These are phyloP conservation scores for Drosophila atroscutellata DNA, from an alignment of 2,888 invertebrate genomes.

Conservation along the genomic window DNA sequence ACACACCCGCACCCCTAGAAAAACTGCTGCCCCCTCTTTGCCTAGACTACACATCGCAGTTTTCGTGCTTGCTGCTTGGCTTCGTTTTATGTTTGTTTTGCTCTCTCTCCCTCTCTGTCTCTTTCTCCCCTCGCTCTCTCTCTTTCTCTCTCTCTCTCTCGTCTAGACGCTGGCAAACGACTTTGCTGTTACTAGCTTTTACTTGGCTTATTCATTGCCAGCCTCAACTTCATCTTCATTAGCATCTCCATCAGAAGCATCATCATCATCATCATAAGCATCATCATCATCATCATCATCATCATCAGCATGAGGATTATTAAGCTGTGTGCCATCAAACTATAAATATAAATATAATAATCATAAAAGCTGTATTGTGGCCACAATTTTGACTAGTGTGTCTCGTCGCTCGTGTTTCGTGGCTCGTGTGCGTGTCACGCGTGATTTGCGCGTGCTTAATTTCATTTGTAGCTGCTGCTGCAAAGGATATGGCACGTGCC, in stretches of 20 bases:
- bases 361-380: slow-evolving; percentile 38
- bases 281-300: slow-evolving; percentile 3
- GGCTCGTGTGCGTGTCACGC: slow-evolving; percentile 56
- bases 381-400: slow-evolving; percentile 21
- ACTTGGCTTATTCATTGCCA: slow-evolving; percentile 69
- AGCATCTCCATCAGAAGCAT: slow-evolving; percentile 4
- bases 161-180: slow-evolving; percentile 47
- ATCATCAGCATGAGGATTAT: slow-evolving; percentile 5
- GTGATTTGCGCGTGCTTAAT: slow-evolving; percentile 68
- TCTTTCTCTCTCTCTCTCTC: not conserved
- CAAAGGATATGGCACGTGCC: slow-evolving; percentile 34
- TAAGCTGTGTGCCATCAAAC: slow-evolving; percentile 54
- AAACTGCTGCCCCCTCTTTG: not conserved
- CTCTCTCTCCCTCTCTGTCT: not conserved
- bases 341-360: slow-evolving; percentile 62
- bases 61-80: slow-evolving; percentile 26
- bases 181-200: slow-evolving; percentile 5
- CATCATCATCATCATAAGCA: slow-evolving; percentile 15
- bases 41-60: not conserved
- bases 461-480: slow-evolving; percentile 56
- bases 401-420: slow-evolving; percentile 15
- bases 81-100: slow-evolving; percentile 65
- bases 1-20: not conserved
- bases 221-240: slow-evolving; percentile 37
- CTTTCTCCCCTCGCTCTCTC: not conserved